Percentiles rank a stretch among this genome's conserved stretches.
Evolutionary conservation across 1,140 invertebrate genomes (phyloP).

Genomic region (Hesperophylax magnus): DNA sequence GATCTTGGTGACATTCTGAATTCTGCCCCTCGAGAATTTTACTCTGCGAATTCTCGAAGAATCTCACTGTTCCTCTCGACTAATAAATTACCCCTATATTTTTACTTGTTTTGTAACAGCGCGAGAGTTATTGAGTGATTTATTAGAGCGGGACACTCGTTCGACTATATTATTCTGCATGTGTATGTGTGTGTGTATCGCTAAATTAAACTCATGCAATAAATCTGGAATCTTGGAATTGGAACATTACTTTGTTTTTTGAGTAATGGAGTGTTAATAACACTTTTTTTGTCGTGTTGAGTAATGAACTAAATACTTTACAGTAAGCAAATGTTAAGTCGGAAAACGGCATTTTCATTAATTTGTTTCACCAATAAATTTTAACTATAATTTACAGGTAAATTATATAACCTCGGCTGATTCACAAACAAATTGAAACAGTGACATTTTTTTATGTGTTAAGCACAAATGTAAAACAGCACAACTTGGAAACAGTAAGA

Average conservation of each 20-base stretch:
- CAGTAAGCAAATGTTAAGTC: too few species aligned
- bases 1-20: not conserved
- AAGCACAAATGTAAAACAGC: too few species aligned
- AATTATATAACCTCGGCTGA: too few species aligned
- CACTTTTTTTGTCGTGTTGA: not conserved
- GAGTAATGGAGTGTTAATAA: not conserved
- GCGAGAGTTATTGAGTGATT: constrained; percentile 21
- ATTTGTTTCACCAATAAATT: too few species aligned
- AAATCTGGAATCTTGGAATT: constrained; percentile 3
- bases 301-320: not conserved
- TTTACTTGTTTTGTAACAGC: constrained; percentile 7
- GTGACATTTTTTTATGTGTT: too few species aligned
- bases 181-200: not conserved
- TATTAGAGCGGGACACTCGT: not conserved
- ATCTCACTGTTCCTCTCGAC: not conserved
- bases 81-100: not conserved
- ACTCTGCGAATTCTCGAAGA: not conserved
- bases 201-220: not conserved
- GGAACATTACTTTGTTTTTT: constrained; percentile 8
- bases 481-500: too few species aligned
- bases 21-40: constrained; percentile 8
- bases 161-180: not conserved
- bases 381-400: too few species aligned
- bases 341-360: too few species aligned
- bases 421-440: too few species aligned